Base-by-base conservation (phyloP, 2,797 vertebrate species). In the Dermochelys coriacea region DNA sequence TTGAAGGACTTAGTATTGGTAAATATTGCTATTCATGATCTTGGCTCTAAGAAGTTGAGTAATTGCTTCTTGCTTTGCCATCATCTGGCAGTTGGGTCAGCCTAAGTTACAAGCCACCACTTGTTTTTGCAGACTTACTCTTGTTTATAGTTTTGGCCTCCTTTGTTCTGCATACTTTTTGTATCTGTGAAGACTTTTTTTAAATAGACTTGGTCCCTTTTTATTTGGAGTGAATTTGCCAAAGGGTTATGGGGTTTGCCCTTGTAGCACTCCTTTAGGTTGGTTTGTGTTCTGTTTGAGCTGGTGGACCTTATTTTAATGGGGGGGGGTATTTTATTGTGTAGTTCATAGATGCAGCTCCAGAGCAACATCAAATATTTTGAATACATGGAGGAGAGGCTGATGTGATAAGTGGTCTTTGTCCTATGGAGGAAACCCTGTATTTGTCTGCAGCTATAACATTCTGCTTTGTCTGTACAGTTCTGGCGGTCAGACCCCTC, bases 401-500 rank as follows among this genome's bases (percentile, higher is more conserved):
- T 59, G 47, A 11, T 92, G 10, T 51, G 45, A 21, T 55, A 15
- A 27, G 16, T 37, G 8, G 71, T 47, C 21, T 41, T 90, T 86
- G 10, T 57, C 41, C 10, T 51, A 9, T 16, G 37, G 18, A 49
- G 75, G 37, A 45, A 45, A 82, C 14, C 37, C 12, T 31, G 6
- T 18, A 47, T 50, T 21, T 77, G 27, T 50, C 49, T 50, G 27
- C 64, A 54, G 55, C 45, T 57, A 3, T 85, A 82, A 91, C 57
- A 83, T 51, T 23, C 5, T 86, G 1, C 37, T 93, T 85, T 96
- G 84, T 97, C 95, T 94, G 80, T 96, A 31, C 96, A 99, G 99
- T 82, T 99, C 99, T 12, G 99, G 99, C 80, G 99, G 99, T 64
- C 99, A 99, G 98, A 99, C 99, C 64, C 99, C 99, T 8, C 99